phyloP scores from a whole-genome alignment of 1,140 invertebrate genomes.

The Ceratitis capitata region DNA sequence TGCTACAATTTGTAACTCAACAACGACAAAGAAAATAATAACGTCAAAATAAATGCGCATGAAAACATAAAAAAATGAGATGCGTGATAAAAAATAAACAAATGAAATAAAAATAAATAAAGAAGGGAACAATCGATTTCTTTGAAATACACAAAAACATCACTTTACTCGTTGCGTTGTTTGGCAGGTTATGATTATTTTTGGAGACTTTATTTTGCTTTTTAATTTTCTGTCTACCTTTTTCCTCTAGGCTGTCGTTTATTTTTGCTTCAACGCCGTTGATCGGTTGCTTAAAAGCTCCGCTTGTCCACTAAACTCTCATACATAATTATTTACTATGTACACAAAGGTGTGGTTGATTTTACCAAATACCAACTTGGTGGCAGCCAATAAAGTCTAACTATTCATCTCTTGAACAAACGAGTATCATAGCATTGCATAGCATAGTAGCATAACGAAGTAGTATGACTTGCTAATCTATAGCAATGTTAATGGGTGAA shows the following conservation, averaged over 20 bases:
- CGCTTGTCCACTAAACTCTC: neutral
- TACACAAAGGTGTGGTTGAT: neutral
- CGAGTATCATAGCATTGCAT: no score
- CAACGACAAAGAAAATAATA: neutral
- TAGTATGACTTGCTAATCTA: neutral
- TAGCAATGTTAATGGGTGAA: neutral
- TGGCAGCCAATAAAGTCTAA: neutral
- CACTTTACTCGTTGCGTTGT: neutral
- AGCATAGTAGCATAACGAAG: neutral
- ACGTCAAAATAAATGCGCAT: neutral
- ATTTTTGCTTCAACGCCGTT: neutral
- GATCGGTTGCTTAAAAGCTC: neutral
- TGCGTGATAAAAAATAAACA: neutral
- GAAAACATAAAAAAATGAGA: no score
- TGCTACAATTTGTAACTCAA: no score
- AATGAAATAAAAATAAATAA: neutral
- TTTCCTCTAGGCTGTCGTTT: neutral
- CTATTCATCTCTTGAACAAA: neutral
- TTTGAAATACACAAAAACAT: neutral
- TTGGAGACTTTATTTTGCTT: no score
- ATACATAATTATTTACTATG: neutral
- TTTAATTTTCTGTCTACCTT: no score
- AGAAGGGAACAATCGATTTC: conserved; percentile 1
- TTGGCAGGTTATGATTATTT: neutral
- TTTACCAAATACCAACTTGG: neutral